Evolutionary conservation across 1,140 invertebrate species (phyloP), one percentile per base, ranked within the genome.

Genomic region (Antheraea pernyi): DNA sequence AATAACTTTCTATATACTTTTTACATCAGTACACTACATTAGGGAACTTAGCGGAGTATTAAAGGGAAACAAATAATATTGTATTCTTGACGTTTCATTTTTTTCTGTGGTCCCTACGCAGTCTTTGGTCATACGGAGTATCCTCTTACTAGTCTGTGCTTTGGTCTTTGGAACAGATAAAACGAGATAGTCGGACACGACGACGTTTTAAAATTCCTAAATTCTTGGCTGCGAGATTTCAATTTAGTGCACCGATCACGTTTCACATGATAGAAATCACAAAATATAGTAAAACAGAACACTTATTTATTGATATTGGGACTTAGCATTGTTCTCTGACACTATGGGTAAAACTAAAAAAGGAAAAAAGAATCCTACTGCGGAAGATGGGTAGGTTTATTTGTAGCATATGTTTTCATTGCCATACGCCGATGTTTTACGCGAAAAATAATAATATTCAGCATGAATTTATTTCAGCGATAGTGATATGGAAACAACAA

Each of bases 281-380:
- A 74, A 86, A 86, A 87, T 85, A 86, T 73, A 81, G 71, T 64
- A 71, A 85, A 83, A 84, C 72, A 69, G 78, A 85, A 83, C 75
- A 85, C 61, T 84, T 84, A 77, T 80, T 82, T 62, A 77, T 73
- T 75, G 85, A 84, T 58, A 85, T 91, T 73, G 84, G 88, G 82
- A 89, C 90, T 85, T 89, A 89, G 86, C 87, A 85, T 64, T 75
- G 64, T 59, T 71, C 39, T 71, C 61, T 75, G 70, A 70, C 70
- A 92, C 81, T 77, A 96, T 96, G 95, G 95, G 94, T 74, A 96
- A 95, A 90, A 93, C 94, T 73, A 96, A 95, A 93, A 95, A 95
- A 85, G 94, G 93, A 73, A 95, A 95, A 83, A 95, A 95, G 86
- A 92, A 93, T 78, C 93, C 91, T 77, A 94, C 94, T 75, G 94